A percentile compares a stretch with the other conserved stretches of the same genome.
Conservation (phyloP, 2,888 invertebrate genomes). For the Eueremaeus valkanovi region DNA sequence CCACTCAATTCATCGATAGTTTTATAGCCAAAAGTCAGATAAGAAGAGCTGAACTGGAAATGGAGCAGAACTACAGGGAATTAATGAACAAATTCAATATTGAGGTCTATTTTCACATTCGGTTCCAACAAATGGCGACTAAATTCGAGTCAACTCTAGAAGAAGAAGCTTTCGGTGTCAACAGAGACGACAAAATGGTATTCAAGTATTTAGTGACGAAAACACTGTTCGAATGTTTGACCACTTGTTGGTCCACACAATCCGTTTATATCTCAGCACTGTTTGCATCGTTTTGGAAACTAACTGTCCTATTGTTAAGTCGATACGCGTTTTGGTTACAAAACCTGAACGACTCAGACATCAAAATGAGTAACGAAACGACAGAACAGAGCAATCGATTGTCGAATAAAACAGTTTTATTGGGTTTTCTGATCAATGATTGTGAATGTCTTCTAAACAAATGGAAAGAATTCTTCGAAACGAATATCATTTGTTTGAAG, state of each 20-base stretch:
- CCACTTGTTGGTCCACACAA: slow-evolving; percentile 67
- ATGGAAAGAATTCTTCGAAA: background rate
- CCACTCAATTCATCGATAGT: slow-evolving; percentile 67
- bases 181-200: too few relatives aligned
- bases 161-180: too few relatives aligned
- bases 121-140: slow-evolving; percentile 88
- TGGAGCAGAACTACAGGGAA: slow-evolving; percentile 63
- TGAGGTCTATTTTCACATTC: slow-evolving; percentile 92
- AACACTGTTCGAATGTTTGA: slow-evolving; percentile 58
- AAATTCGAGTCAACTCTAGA: slow-evolving; percentile 57
- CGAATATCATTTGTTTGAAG: slow-evolving; percentile 8
- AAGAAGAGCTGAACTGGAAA: slow-evolving; percentile 20
- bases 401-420: slow-evolving; percentile 11
- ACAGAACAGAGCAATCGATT: background rate
- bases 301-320: slow-evolving; percentile 75
- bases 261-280: slow-evolving; percentile 56
- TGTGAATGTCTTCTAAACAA: background rate
- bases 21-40: slow-evolving; percentile 52
- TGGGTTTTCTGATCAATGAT: slow-evolving; percentile 32
- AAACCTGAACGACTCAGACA: background rate
- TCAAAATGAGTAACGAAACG: background rate
- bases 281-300: slow-evolving; percentile 80
- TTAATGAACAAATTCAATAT: slow-evolving; percentile 86
- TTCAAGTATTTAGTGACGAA: slow-evolving; percentile 53
- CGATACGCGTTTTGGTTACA: slow-evolving; percentile 71